These are phyloP conservation scores for Lophotriccus pileatus DNA, from an alignment of 2,797 vertebrate genomes.

Conservation along the genomic window DNA sequence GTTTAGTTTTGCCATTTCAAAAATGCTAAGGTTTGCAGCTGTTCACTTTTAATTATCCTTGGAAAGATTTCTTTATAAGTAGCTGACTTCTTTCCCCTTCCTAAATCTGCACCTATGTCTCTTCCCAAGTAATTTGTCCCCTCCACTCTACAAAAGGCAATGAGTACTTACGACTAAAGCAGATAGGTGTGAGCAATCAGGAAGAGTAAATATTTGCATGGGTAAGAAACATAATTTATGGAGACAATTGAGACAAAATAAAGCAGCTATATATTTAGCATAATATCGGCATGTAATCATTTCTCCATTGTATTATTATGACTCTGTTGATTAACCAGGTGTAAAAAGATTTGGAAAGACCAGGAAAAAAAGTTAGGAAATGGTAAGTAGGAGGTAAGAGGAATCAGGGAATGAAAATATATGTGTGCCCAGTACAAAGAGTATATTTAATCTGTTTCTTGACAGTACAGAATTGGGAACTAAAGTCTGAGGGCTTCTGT, in stretches of 20 bases:
- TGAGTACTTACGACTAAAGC: not conserved
- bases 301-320: not conserved
- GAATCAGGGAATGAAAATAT: not conserved
- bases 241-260: slow-evolving; percentile 42
- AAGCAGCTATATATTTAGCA: not conserved
- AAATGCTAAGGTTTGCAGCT: not conserved
- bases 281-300: not conserved
- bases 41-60: not conserved
- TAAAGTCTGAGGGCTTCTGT: not conserved
- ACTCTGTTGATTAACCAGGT: slow-evolving; percentile 10
- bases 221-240: slow-evolving; percentile 3
- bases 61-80: not conserved
- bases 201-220: slow-evolving; percentile 25
- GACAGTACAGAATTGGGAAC: not conserved
- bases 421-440: not conserved
- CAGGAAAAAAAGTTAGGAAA: not conserved
- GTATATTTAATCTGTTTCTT: not conserved
- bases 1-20: not conserved
- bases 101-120: not conserved
- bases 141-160: not conserved
- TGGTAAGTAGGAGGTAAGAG: not conserved
- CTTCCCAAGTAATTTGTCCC: not conserved
- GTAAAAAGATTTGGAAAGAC: not conserved
- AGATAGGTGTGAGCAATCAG: not conserved
- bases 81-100: not conserved